Conservation (phyloP, 2,888 invertebrate species). For the Stomorhina lunata region DNA sequence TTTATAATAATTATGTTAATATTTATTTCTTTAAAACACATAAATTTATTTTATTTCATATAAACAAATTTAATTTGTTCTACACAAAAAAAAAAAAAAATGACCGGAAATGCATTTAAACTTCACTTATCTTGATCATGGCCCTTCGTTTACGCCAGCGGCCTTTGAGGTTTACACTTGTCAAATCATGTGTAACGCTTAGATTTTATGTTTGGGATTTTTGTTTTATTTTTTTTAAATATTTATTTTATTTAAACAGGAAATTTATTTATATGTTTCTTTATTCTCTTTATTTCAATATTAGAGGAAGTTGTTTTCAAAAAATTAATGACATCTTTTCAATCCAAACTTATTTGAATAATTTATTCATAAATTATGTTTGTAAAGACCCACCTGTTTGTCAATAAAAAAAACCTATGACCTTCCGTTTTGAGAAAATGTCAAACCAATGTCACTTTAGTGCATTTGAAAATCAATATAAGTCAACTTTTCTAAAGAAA, state of each 20-base stretch:
- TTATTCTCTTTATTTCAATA: no score
- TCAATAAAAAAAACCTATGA: no score
- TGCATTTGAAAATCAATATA: no score
- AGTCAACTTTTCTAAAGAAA: no score
- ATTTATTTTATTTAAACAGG: conserved; percentile 18
- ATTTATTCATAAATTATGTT: background rate
- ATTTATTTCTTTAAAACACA: background rate
- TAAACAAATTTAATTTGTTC: background rate
- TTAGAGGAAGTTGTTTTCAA: background rate
- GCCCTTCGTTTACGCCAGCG: background rate
- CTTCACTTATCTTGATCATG: background rate
- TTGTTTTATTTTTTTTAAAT: background rate
- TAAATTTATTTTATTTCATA: background rate
- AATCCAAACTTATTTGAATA: no score
- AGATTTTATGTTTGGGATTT: background rate
- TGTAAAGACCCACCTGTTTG: background rate
- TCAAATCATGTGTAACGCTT: no score
- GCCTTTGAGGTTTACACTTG: no score
- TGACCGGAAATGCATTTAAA: conserved; percentile 64
- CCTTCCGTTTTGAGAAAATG: no score
- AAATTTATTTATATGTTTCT: background rate
- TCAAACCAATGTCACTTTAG: no score
- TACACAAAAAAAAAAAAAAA: no score
- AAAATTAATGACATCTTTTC: no score
- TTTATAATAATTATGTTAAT: background rate